phyloP scores from a whole-genome alignment of 2,888 invertebrate species.

The Hofmannophila pseudospretella region DNA sequence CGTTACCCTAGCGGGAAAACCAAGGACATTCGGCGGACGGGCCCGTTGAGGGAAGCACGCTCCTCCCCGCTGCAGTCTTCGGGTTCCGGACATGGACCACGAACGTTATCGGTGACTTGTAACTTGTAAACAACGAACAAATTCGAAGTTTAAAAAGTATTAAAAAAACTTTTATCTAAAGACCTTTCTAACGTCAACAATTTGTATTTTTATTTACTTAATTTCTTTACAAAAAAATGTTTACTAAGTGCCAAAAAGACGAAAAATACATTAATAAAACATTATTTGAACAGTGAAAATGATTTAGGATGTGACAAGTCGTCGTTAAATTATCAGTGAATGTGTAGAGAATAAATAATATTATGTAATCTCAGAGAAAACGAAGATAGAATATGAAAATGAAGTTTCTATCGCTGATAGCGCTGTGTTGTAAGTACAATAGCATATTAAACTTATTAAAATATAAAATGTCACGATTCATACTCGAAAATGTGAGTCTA shows the following conservation, averaged over 20 bases:
- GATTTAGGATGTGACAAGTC: constrained; percentile 36
- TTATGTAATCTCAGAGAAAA: constrained; percentile 33
- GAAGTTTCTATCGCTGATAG: constrained; percentile 57
- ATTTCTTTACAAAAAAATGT: constrained; percentile 4
- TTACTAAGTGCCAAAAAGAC: constrained; percentile 6
- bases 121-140: constrained; percentile 45
- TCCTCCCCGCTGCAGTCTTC: constrained; percentile 21
- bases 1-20: constrained; percentile 64
- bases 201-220: constrained; percentile 1
- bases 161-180: constrained; percentile 8
- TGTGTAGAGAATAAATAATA: constrained; percentile 16
- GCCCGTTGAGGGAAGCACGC: constrained; percentile 40
- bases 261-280: constrained; percentile 7
- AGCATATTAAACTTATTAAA: constrained; percentile 2
- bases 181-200: constrained; percentile 10
- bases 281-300: constrained; percentile 15
- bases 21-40: constrained; percentile 63
- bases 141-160: constrained; percentile 15
- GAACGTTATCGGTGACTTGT: constrained; percentile 50
- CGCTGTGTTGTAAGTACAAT: constrained; percentile 67
- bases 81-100: constrained; percentile 40
- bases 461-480: too few species aligned
- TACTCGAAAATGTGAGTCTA: too few species aligned
- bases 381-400: constrained; percentile 41
- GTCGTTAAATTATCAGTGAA: constrained; percentile 5